Evolutionary conservation across 2,888 invertebrate species (phyloP).

Genomic region (Mantis religiosa): DNA sequence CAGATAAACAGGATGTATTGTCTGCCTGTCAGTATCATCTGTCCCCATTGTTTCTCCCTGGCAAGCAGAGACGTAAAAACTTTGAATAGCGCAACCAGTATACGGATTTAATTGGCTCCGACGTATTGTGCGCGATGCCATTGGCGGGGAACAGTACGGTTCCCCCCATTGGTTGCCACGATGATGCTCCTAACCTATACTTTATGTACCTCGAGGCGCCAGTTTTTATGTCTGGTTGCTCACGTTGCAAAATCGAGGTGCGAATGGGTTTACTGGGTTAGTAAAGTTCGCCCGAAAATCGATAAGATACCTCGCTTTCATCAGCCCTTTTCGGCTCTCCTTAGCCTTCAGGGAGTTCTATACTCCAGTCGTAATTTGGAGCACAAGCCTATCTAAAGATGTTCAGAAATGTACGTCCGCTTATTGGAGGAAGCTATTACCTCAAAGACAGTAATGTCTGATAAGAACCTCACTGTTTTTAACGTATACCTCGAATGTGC

Average conservation of each 20-base stretch:
- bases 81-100: not conserved
- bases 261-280: not conserved
- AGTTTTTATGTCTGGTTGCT: not conserved
- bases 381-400: not conserved
- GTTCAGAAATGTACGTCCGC: not conserved
- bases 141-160: not conserved
- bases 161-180: not conserved
- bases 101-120: not conserved
- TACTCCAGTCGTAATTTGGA: not conserved
- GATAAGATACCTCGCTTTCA: not conserved
- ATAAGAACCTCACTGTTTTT: too few relatives aligned
- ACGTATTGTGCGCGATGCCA: not conserved
- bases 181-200: not conserved
- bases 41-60: not conserved
- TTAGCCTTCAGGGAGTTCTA: not conserved
- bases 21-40: not conserved
- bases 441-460: too few relatives aligned
- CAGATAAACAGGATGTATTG: not conserved
- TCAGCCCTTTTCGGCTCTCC: not conserved
- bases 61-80: not conserved
- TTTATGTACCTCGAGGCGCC: not conserved
- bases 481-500: too few relatives aligned
- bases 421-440: not conserved
- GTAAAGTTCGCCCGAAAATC: not conserved
- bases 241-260: not conserved